Conservation (phyloP, 2,888 invertebrate genomes). For the Eupsilia transversa region DNA sequence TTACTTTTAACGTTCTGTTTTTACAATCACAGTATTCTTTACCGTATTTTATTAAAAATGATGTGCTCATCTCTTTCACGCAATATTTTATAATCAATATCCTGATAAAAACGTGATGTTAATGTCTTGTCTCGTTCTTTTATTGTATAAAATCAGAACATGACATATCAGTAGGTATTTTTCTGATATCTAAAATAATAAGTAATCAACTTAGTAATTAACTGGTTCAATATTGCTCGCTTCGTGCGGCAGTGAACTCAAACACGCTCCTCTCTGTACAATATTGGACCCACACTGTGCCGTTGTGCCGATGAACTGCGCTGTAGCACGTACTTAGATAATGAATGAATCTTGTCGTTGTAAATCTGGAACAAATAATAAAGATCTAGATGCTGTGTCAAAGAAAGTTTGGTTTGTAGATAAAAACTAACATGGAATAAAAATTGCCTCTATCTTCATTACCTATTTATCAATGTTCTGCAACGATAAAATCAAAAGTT, state of each 20-base stretch:
- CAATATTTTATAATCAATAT: not conserved
- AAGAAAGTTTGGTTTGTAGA: not conserved
- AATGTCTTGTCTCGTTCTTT: not conserved
- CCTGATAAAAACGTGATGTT: not conserved
- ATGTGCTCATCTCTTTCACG: not conserved
- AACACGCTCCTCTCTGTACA: slow-evolving; percentile 35
- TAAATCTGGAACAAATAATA: slow-evolving; percentile 8
- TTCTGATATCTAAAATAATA: not conserved
- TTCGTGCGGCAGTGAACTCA: slow-evolving; percentile 22
- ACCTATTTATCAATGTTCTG: not conserved
- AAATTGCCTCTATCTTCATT: not conserved
- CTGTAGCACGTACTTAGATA: not conserved
- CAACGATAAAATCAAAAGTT: not conserved
- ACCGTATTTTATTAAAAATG: not conserved
- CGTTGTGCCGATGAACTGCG: not conserved
- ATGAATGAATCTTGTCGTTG: not conserved
- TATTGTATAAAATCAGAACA: not conserved
- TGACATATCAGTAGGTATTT: not conserved
- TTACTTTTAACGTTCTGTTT: not conserved
- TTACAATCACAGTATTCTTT: not conserved
- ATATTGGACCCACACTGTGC: not conserved
- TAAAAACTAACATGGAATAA: not conserved
- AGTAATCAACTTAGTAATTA: no score
- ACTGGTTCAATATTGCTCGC: slow-evolving; percentile 14
- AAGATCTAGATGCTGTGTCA: not conserved